Conservation (phyloP, 1,140 invertebrate species). For the Leguminivora glycinivorella region DNA sequence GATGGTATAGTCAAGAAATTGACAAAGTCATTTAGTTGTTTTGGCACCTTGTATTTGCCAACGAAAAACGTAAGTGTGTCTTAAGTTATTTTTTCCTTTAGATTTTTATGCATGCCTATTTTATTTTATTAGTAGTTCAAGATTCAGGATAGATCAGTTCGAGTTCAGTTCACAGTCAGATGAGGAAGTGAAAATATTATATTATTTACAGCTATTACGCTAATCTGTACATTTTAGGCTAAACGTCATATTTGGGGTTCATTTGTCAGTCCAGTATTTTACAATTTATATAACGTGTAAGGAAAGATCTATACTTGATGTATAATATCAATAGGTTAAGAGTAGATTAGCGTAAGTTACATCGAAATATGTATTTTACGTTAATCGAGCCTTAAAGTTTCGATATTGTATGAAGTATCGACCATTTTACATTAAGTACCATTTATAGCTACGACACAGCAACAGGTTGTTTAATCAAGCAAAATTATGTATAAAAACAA, state of each 20-base stretch:
- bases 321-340: background rate
- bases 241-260: conserved; percentile 15
- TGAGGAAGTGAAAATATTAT: background rate
- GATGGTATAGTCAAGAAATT: background rate
- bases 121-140: background rate
- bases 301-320: background rate
- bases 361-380: background rate
- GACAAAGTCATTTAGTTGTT: conserved; percentile 1
- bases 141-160: background rate
- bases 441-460: background rate
- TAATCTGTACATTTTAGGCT: conserved; percentile 25
- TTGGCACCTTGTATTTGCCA: background rate
- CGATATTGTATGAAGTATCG: background rate
- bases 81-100: background rate
- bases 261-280: conserved; percentile 15
- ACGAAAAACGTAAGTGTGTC: background rate
- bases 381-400: background rate
- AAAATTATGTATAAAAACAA: background rate
- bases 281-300: background rate
- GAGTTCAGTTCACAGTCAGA: background rate
- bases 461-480: background rate
- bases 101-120: no score
- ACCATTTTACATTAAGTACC: background rate
- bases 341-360: background rate
- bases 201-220: conserved; percentile 16